phyloP scores from a whole-genome alignment of 2,113 vertebrate species.

The Misgurnus mizolepis region DNA sequence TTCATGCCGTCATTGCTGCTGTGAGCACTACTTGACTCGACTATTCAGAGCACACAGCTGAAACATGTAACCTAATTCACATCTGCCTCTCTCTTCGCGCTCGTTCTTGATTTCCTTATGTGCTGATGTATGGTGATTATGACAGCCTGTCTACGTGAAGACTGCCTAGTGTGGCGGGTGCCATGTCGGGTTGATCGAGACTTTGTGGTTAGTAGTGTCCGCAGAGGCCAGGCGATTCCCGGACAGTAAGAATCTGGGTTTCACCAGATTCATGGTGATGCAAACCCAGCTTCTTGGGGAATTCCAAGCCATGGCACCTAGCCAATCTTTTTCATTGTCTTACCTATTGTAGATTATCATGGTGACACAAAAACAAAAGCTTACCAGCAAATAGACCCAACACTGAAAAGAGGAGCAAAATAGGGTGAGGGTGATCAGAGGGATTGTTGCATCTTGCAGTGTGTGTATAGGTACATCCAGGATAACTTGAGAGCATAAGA shows the following conservation, averaged over 20 bases:
- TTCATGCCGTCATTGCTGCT: slow-evolving; percentile 39
- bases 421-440: background rate
- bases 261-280: slow-evolving; percentile 61
- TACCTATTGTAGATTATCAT: slow-evolving; percentile 34
- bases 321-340: slow-evolving; percentile 26
- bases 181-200: slow-evolving; percentile 63
- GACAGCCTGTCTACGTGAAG: slow-evolving; percentile 72
- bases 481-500: slow-evolving; percentile 59
- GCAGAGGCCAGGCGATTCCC: slow-evolving; percentile 48
- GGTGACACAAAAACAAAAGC: slow-evolving; percentile 30
- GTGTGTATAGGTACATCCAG: slow-evolving; percentile 18
- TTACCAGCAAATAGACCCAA: background rate
- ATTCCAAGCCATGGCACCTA: slow-evolving; percentile 60
- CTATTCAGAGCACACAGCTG: slow-evolving; percentile 55
- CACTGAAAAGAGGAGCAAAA: no score
- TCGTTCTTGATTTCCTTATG: slow-evolving; percentile 52
- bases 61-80: slow-evolving; percentile 59
- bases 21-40: slow-evolving; percentile 14
- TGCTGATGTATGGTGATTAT: slow-evolving; percentile 78
- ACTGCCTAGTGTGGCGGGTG: slow-evolving; percentile 62
- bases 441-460: background rate
- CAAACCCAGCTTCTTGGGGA: slow-evolving; percentile 56
- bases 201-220: slow-evolving; percentile 58
- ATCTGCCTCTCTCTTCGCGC: slow-evolving; percentile 49
- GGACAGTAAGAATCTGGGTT: slow-evolving; percentile 49